Evolutionary conservation across 2,797 vertebrate genomes (phyloP), one percentile per base, ranked within the genome.

Genomic region (Lagothrix lagotricha): DNA sequence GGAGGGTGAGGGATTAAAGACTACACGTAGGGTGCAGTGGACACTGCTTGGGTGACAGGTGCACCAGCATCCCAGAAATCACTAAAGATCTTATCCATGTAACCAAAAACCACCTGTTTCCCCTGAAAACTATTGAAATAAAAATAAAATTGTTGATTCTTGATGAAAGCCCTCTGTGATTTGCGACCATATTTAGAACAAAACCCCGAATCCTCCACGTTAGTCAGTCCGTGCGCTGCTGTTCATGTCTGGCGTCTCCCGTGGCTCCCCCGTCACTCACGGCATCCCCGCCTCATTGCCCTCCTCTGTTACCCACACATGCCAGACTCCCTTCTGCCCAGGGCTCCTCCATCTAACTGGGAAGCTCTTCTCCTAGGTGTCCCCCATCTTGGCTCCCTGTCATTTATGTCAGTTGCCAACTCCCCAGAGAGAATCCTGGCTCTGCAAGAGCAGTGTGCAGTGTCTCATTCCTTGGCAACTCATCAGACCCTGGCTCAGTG

Each of bases 241-340:
- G 4, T 19, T 30, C 19, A 5, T 50, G 19, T 24, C 46, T 10
- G 20, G n/a, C n/a, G 11, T 64, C 75, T 41, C 14, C 11, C 14
- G 0, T 50, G 8, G 0, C 4, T 28, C 57, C 46, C 9, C 44
- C 48, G 0, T 17, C 13, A 20, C 33, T 39, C 4, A 1, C 1
- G 1, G 17, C 4, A 0, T 28, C 24, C 26, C 17, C 10, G 13
- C 33, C 10, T 5, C 26, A 0, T 6, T 28, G 33, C 33, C 33
- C 44, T 41, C 30, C 4, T 39, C 28, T 44, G 2, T 61, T 46
- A 36, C 44, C 52, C 33, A 8, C 2, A 3, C 7, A 9, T 4
- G 36, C 41, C 12, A 8, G 0, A n/a, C 48, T 10, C 26, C 83
- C 11, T 17, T 19, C 33, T 20, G 36, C 22, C 54, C 28, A 1